A percentile compares a stretch with the other conserved stretches of the same genome.
Conservation (phyloP, 2,113 vertebrate genomes). For the Gallinago jamesoni region DNA sequence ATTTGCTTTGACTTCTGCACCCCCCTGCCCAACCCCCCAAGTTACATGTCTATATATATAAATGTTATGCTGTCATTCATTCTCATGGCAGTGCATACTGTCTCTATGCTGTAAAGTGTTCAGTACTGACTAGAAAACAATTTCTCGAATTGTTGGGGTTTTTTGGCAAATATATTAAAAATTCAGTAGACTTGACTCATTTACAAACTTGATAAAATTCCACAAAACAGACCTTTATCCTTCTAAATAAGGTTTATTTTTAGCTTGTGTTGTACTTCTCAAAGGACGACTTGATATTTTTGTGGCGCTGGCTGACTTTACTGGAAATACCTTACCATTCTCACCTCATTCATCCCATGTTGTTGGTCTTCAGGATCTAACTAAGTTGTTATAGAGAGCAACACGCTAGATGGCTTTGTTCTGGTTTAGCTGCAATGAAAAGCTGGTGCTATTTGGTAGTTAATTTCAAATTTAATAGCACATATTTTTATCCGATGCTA, state of each 20-base stretch:
- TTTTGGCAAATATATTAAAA: background rate
- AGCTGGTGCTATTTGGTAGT: conserved; percentile 3
- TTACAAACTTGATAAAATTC: background rate
- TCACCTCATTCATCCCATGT: background rate
- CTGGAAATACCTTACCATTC: background rate
- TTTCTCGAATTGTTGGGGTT: background rate
- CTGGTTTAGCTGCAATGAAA: background rate
- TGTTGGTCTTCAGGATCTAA: background rate
- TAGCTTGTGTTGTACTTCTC: background rate
- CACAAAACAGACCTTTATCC: background rate
- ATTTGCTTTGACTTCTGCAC: background rate
- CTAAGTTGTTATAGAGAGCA: background rate
- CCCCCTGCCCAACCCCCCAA: background rate
- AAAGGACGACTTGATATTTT: background rate
- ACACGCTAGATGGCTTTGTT: background rate
- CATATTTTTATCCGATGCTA: background rate
- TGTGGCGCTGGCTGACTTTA: background rate
- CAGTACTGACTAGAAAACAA: background rate
- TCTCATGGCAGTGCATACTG: background rate
- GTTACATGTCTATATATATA: background rate
- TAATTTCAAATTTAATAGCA: conserved; percentile 1
- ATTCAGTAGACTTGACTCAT: background rate
- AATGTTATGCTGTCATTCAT: background rate
- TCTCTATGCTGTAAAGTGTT: background rate
- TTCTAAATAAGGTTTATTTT: background rate